Evolutionary conservation across 2,888 invertebrate genomes (phyloP).

Genomic region (Troglohyphantes excavatus): DNA sequence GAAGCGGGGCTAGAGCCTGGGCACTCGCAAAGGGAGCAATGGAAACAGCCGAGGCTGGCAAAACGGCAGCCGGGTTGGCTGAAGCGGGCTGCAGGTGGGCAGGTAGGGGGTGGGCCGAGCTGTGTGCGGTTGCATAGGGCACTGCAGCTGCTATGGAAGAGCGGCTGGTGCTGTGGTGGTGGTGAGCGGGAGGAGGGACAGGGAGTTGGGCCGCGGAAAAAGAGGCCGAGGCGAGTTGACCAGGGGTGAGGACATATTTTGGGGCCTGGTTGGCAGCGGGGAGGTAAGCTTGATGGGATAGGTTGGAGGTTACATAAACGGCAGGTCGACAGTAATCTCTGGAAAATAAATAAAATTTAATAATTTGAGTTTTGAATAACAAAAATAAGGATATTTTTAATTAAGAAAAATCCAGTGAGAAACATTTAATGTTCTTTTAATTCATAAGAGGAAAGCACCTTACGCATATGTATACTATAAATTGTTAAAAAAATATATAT

Average conservation of each 20-base stretch:
- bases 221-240: slow-evolving; percentile 84
- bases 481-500: too few relatives aligned
- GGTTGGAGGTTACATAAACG: slow-evolving; percentile 86
- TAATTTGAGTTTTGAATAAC: too few relatives aligned
- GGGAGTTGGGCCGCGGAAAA: slow-evolving; percentile 82
- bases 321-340: slow-evolving; percentile 86
- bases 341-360: slow-evolving; percentile 64
- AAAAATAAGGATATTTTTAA: too few relatives aligned
- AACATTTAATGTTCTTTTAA: too few relatives aligned
- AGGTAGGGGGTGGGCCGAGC: slow-evolving; percentile 89
- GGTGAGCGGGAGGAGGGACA: slow-evolving; percentile 91
- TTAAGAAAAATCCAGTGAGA: too few relatives aligned
- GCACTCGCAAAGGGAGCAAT: slow-evolving; percentile 85
- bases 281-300: slow-evolving; percentile 82
- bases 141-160: slow-evolving; percentile 83
- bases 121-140: slow-evolving; percentile 83
- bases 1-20: slow-evolving; percentile 84
- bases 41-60: slow-evolving; percentile 77
- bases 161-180: slow-evolving; percentile 87
- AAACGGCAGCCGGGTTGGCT: slow-evolving; percentile 76
- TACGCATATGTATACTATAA: too few relatives aligned
- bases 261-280: slow-evolving; percentile 79
- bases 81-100: slow-evolving; percentile 88
- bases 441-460: too few relatives aligned
- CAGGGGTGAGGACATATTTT: slow-evolving; percentile 82